A percentile compares a stretch with the other conserved stretches of the same genome.
These are phyloP conservation scores for Puffinus mauretanicus DNA, from an alignment of 2,113 vertebrate species.

Conservation along the genomic window DNA sequence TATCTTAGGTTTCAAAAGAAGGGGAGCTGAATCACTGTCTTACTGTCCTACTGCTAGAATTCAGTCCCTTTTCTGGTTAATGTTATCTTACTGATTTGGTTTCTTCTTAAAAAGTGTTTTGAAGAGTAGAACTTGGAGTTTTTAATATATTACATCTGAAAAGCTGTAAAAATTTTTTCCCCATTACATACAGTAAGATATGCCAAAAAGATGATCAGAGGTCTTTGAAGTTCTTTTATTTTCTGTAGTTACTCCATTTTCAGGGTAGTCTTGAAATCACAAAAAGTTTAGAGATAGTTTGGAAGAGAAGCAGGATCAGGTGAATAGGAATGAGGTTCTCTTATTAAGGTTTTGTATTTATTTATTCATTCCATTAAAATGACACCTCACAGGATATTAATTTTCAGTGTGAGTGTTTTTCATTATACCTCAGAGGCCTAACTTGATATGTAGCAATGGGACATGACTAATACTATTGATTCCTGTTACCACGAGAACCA, in stretches of 20 bases:
- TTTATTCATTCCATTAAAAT: not conserved
- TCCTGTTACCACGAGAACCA: not conserved
- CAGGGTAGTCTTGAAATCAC: not conserved
- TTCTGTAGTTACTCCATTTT: not conserved
- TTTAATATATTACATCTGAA: not conserved
- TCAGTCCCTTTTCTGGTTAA: not conserved
- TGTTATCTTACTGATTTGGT: not conserved
- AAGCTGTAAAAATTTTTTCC: not conserved
- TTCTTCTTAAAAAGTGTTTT: not conserved
- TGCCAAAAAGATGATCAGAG: not conserved
- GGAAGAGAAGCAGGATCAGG: not conserved
- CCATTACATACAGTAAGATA: not conserved
- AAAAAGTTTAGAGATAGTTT: not conserved
- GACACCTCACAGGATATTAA: not conserved
- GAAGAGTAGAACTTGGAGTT: not conserved
- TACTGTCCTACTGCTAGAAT: not conserved
- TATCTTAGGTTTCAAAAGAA: not conserved
- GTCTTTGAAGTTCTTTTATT: not conserved
- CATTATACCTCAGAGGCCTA: not conserved
- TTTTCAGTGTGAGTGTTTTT: not conserved
- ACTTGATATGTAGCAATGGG: not conserved
- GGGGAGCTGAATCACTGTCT: not conserved
- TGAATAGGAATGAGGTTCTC: not conserved
- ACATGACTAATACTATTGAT: not conserved
- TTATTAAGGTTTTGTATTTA: not conserved